A percentile compares a stretch with the other conserved stretches of the same genome.
These are phyloP conservation scores for Lithophane socia DNA, from an alignment of 2,888 invertebrate species.

Conservation along the genomic window DNA sequence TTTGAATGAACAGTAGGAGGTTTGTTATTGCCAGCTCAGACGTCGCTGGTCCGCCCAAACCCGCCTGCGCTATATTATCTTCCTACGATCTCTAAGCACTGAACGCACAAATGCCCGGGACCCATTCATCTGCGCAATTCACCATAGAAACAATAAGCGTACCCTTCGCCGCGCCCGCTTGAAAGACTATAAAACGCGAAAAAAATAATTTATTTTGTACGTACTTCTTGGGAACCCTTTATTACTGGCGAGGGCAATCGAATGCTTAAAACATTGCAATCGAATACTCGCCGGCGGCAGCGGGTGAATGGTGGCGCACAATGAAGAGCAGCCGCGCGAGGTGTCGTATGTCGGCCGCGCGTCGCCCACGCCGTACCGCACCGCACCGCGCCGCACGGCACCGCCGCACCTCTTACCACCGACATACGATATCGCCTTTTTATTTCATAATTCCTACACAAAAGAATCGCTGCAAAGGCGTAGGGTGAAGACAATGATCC, in stretches of 20 bases:
- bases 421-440: constrained; percentile 90
- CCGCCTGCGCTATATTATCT: constrained; percentile 86
- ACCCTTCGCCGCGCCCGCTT: constrained; percentile 86
- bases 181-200: constrained; percentile 84
- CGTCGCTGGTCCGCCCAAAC: constrained; percentile 81
- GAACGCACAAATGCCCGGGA: constrained; percentile 83
- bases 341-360: constrained; percentile 82
- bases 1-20: constrained; percentile 78
- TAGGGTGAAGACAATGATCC: constrained; percentile 90
- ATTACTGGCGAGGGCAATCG: constrained; percentile 88
- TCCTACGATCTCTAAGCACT: constrained; percentile 85
- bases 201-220: constrained; percentile 83
- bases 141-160: constrained; percentile 88
- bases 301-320: constrained; percentile 80
- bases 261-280: constrained; percentile 90
- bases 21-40: constrained; percentile 83
- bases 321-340: constrained; percentile 73
- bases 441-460: constrained; percentile 89
- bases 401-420: constrained; percentile 78
- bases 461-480: constrained; percentile 85
- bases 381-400: constrained; percentile 72
- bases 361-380: constrained; percentile 72
- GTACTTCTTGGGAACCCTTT: constrained; percentile 89
- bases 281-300: constrained; percentile 82
- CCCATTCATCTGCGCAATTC: constrained; percentile 88